These are phyloP conservation scores for Gryllus longicercus DNA, from an alignment of 2,888 invertebrate genomes.

Conservation along the genomic window DNA sequence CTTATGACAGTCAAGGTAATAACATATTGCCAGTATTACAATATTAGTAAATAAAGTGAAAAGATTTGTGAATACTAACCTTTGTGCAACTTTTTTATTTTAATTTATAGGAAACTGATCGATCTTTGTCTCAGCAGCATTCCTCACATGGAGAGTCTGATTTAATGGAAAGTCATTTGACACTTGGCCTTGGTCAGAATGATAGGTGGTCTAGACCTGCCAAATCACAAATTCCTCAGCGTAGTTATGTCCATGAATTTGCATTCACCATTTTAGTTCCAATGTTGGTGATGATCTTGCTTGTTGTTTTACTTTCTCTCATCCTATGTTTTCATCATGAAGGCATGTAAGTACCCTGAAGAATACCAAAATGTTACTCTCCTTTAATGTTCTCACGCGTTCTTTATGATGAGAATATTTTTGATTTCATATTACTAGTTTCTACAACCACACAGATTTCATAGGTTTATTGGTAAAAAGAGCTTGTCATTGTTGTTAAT, in stretches of 20 bases:
- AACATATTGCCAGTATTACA: neutral
- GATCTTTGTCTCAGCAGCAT: conserved; percentile 45
- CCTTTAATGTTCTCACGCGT: neutral
- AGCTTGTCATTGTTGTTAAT: neutral
- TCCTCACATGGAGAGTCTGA: conserved; percentile 33
- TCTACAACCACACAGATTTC: too few relatives aligned
- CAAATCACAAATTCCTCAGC: conserved; percentile 58
- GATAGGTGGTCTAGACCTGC: conserved; percentile 63
- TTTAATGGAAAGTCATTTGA: conserved; percentile 35
- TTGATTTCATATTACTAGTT: too few relatives aligned
- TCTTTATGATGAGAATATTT: neutral
- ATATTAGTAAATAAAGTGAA: neutral
- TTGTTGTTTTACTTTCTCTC: conserved; percentile 64
- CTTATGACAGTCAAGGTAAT: conserved; percentile 54
- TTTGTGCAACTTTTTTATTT: neutral
- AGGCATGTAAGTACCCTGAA: conserved; percentile 62
- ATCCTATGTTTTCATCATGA: conserved; percentile 74
- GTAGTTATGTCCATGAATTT: conserved; percentile 68
- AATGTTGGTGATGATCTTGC: conserved; percentile 61
- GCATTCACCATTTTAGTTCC: conserved; percentile 69
- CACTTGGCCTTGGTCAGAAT: conserved; percentile 38
- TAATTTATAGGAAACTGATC: conserved; percentile 39
- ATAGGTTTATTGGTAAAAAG: neutral
- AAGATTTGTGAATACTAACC: neutral
- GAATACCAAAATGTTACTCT: too few relatives aligned